Base-by-base conservation (phyloP, 1,140 invertebrate genomes). In the Xylocopa sonorina region DNA sequence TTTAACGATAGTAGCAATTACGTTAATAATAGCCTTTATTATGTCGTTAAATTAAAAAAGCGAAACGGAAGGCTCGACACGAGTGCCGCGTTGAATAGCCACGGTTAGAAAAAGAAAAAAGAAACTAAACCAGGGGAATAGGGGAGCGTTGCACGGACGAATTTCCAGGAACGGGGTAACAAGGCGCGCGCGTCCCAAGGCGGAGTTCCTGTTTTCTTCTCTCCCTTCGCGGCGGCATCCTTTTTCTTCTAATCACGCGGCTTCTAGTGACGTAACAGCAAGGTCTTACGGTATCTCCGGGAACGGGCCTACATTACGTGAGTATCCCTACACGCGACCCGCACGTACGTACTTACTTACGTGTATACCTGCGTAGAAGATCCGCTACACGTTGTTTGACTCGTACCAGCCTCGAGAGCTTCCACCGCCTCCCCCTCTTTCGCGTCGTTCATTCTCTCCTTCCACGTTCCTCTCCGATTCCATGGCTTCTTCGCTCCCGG, bases 261-360 rank as follows among this genome's bases (percentile, higher is more conserved):
- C 71, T 85, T 80, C 76, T 85, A 83, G 71, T 86, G 85, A 86
- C 85, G 85, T 86, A 86, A 86, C 68, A 69, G 81, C 83, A 86
- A 86, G 85, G 85, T 86, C 85, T 86, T 86, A 86, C 85, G 85
- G 85, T 85, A 86, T 76, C 81, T 86, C 73, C 77, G 51, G 68
- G 74, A 86, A 86, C 84, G 84, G 85, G 84, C 85, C 85, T 78
- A 86, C 80, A 86, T 86, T 86, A 86, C 84, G 84, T 86, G 84
- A 85, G 84, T 82, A 66, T 85, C 71, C 83, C 74, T 85, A 85
- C 83, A 86, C 84, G 75, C 84, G 84, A 84, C 82, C 82, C 84
- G 84, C 82, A 85, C 76, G 71, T 84, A 78, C 79, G 74, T 85
- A 82, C 60, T 51, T 72, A 72, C 67, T 34, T 71, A 66, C 63